Evolutionary conservation across 2,888 invertebrate species (phyloP), one percentile per base, ranked within the genome.

Genomic region (Drosophila meridionalis): DNA sequence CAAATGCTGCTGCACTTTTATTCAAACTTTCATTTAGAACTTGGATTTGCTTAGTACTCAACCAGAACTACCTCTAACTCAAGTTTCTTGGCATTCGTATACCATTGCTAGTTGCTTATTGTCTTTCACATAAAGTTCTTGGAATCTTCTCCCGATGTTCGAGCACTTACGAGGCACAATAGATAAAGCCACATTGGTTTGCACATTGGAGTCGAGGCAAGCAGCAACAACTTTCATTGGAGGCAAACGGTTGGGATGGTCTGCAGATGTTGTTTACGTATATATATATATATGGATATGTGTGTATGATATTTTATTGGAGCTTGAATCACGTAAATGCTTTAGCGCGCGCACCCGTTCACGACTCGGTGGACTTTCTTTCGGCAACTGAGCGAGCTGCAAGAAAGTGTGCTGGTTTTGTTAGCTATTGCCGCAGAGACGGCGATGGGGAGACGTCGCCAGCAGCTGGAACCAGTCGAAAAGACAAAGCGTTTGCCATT

Each of bases 361-460:
- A 87, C 87, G 87, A 81, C 73, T 80, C 78, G 83, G 82, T 83
- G 71, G 92, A 92, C 92, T 92, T 92, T 92, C 92, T 93, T 92
- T 92, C 84, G 85, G 87, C 87, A 84, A 92, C 92, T 93, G 91
- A 91, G 87, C 92, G 87, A 85, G 81, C 80, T 80, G 76, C 91
- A 92, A 83, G 92, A 92, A 92, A 93, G 92, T 92, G 89, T 85
- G 91, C 90, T 92, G 91, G 90, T 92, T 93, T 92, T 92, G 90
- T 92, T 87, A 34, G 52, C 52, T 52, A 36, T 52, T 36, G 52
- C 36, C 7, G 52, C 55, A 30, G 53, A 36, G 26, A 73, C 50
- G 36, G 55, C 45, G 53, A 34, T 63, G 77, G 43, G 47, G 69
- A 70, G 68, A 50, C 67, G n/a, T 62, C 48, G 60, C 38, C 48